phyloP scores from a whole-genome alignment of 2,888 invertebrate genomes.

The Melieria omissa region DNA sequence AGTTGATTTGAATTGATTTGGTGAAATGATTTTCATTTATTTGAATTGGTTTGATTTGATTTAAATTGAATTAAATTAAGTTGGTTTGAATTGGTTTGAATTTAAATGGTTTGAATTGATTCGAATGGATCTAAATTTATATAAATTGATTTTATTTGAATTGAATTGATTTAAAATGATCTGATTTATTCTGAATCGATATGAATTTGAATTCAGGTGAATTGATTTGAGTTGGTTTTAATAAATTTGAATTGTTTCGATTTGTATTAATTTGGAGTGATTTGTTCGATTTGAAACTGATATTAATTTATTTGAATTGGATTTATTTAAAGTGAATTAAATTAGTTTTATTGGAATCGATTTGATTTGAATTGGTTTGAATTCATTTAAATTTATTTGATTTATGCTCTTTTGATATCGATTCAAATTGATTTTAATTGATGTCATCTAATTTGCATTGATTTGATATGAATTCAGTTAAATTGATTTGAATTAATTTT shows the following conservation, averaged over 20 bases:
- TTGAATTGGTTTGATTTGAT: not conserved
- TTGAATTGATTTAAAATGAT: conserved; percentile 1
- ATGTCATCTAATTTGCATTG: no score
- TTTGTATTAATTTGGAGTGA: no score
- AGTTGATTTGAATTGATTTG: no score
- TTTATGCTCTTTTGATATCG: no score
- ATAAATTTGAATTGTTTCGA: not conserved
- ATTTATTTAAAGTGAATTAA: not conserved
- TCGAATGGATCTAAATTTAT: not conserved
- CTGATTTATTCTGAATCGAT: not conserved
- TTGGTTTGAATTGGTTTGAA: not conserved
- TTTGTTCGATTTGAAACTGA: no score
- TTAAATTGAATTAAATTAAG: not conserved
- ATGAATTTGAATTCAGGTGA: not conserved
- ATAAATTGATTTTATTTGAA: conserved; percentile 5
- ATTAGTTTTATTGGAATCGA: not conserved
- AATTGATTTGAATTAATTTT: no score
- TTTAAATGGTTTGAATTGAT: conserved; percentile 8
- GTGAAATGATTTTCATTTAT: no score
- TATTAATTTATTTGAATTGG: no score
- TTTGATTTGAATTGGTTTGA: not conserved
- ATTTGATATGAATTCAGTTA: no score
- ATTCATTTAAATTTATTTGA: no score
- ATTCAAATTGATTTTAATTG: no score
- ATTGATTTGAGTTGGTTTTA: conserved; percentile 1